Evolutionary conservation across 92 coral and sea anemone genomes (phyloP), one percentile per base, ranked within the genome.

Genomic region (Chrysogorgia sp.): DNA sequence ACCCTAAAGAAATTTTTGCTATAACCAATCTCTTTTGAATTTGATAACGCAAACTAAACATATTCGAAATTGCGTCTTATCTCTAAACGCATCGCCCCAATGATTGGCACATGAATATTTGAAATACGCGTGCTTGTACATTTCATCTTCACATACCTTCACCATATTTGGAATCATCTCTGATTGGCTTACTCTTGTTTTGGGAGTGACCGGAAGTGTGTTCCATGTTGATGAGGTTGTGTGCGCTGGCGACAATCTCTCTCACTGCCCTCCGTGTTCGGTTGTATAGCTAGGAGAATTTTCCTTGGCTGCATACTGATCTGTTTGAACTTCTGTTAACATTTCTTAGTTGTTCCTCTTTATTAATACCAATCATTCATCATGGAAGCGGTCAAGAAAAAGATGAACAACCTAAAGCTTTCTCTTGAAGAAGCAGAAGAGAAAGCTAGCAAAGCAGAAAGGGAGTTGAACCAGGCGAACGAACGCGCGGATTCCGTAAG

Each of bases 341-440:
- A 20, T 31, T 77, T 75, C 68, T 69, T 56, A 75, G 74, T 89
- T 35, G 79, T 86, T 41, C 72, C 78, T 80, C 83, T 74, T 58
- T 71, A 43, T 59, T 71, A 83, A 69, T 61, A 79, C 60, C 63
- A 86, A 69, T 82, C 68, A 81, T 50, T 88, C 92, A 93, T 87
- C 78, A 96, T 96, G 99, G 99, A 96, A 55, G 75, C 86, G 82
- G 92, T 94, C 63, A 94, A 91, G 97, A 94, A 94, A 86, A 94
- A 94, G 92, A 94, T 94, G 98, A 85, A 88, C 72, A 65, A 68
- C 28, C 97, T 94, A 84, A 86, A 87, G 82, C 84, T 84, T 15
- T 62, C 63, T 49, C 92, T 94, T 64, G 90, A 88, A 13, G 90
- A 87, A 0, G 98, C 98, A 67, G 97, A 91, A 72, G 31, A 7